Conservation (phyloP, 2,113 vertebrate species). For the Rhinolophus sinicus region DNA sequence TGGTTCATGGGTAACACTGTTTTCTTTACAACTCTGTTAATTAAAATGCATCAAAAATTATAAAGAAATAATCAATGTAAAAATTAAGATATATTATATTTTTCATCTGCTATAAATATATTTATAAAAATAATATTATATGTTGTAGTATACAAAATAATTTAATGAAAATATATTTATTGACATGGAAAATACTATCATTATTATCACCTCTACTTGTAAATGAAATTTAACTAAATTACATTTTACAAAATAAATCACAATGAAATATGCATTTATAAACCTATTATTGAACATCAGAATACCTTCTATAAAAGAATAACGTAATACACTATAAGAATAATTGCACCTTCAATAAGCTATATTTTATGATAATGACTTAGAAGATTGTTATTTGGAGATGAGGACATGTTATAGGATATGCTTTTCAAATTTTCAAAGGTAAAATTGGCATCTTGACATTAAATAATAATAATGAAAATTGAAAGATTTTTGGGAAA, state of each 20-base stretch:
- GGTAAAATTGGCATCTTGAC: not conserved
- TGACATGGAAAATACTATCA: not conserved
- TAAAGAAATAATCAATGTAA: not conserved
- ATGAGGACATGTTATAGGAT: not conserved
- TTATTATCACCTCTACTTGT: not conserved
- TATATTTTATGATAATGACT: not conserved
- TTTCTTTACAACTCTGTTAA: not conserved
- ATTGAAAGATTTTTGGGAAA: not conserved
- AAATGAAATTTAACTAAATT: conserved; percentile 22
- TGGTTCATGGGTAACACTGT: not conserved
- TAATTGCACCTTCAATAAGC: not conserved
- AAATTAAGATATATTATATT: not conserved
- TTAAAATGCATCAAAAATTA: conserved; percentile 1
- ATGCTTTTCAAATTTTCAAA: not conserved
- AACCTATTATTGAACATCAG: not conserved
- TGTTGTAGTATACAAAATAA: not conserved
- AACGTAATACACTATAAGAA: not conserved
- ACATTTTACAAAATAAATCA: not conserved
- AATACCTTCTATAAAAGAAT: not conserved
- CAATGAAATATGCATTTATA: not conserved
- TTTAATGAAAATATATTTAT: not conserved
- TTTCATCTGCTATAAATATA: not conserved
- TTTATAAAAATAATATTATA: not conserved
- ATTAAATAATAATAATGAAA: not conserved
- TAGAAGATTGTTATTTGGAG: not conserved